phyloP scores from a whole-genome alignment of 2,797 vertebrate genomes.

The Rhinella marina region DNA sequence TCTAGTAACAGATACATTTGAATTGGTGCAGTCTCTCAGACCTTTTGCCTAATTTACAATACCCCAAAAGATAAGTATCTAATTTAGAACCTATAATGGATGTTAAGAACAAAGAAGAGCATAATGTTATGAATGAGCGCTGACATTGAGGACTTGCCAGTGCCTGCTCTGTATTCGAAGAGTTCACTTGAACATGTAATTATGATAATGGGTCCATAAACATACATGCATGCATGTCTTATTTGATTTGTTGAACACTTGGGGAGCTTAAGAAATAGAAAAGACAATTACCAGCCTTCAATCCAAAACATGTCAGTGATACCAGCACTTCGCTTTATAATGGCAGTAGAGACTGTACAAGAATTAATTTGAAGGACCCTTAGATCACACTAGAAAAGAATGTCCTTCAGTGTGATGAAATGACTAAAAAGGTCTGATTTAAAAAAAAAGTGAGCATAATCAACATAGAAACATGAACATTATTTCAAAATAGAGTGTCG shows the following conservation, averaged over 20 bases:
- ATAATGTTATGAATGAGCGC: conserved; percentile 35
- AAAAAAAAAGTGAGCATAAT: background rate
- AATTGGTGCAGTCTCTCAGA: background rate
- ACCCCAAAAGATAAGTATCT: conserved; percentile 35
- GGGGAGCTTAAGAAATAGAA: conserved; percentile 37
- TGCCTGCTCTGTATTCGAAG: conserved; percentile 28
- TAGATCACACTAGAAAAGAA: background rate
- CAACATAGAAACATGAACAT: background rate
- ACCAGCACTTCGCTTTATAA: background rate
- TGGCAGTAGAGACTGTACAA: conserved; percentile 14
- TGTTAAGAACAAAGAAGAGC: conserved; percentile 39
- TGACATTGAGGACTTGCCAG: conserved; percentile 34
- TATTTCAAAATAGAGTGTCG: background rate
- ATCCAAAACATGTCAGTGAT: conserved; percentile 41
- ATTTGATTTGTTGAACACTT: conserved; percentile 47
- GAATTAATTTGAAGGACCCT: conserved; percentile 5
- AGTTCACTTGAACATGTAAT: conserved; percentile 49
- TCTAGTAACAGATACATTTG: conserved; percentile 10
- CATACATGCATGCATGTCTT: conserved; percentile 48
- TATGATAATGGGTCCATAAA: conserved; percentile 46
- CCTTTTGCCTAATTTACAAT: conserved; percentile 23
- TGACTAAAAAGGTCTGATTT: background rate
- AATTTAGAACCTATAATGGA: conserved; percentile 33
- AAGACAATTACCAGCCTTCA: conserved; percentile 43
- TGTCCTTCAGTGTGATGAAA: background rate